Evolutionary conservation across 2,113 vertebrate species (phyloP).

Genomic region (Puma concolor): DNA sequence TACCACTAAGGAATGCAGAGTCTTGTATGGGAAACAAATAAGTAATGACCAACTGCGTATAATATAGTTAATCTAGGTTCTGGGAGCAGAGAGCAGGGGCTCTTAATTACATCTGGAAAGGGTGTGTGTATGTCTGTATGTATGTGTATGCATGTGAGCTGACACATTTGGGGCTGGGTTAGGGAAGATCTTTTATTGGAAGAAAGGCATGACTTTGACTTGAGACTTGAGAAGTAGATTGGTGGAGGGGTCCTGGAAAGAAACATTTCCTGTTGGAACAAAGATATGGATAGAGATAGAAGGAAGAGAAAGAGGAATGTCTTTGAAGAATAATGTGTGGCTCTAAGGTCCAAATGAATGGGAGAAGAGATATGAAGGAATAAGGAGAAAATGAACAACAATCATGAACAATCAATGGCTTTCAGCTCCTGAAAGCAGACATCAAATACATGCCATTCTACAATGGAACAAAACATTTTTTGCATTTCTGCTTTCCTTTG

Average conservation of each 20-base stretch:
- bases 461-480: not conserved
- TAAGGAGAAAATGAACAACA: not conserved
- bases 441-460: not conserved
- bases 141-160: rapidly evolving
- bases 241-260: not conserved
- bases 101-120: not conserved
- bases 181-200: not conserved
- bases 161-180: not conserved
- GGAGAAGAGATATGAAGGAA: not conserved
- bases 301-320: not conserved
- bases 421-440: not conserved
- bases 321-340: not conserved
- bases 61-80: not conserved
- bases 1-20: not conserved
- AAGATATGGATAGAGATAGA: not conserved
- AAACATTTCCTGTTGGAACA: not conserved
- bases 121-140: not conserved
- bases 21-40: not conserved
- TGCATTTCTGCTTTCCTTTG: not conserved
- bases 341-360: not conserved
- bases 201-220: not conserved
- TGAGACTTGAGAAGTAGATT: not conserved
- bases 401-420: not conserved
- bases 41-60: not conserved
- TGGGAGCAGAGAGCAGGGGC: not conserved